These are phyloP conservation scores for Nowickia ferox DNA, from an alignment of 2,888 invertebrate species.

Conservation along the genomic window DNA sequence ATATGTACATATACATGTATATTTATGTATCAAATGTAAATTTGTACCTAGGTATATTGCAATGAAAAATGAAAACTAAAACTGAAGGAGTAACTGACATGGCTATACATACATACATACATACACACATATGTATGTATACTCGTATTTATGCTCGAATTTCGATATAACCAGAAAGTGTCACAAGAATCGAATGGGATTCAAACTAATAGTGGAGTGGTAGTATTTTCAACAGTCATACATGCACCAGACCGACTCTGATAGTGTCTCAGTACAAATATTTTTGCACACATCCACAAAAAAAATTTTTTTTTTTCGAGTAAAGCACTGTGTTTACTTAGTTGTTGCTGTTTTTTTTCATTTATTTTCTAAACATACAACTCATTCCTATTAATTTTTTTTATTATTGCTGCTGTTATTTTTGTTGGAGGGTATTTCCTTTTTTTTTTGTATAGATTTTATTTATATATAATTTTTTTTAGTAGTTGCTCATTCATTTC, in stretches of 20 bases:
- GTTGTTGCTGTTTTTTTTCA: constrained; percentile 27
- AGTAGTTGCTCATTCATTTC: constrained; percentile 62
- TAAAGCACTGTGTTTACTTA: constrained; percentile 48
- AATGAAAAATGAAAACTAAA: not conserved
- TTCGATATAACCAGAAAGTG: constrained; percentile 11
- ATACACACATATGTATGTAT: not conserved
- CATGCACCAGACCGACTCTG: constrained; percentile 27
- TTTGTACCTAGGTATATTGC: not conserved
- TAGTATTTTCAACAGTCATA: constrained; percentile 15
- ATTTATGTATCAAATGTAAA: not conserved
- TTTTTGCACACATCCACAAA: constrained; percentile 40
- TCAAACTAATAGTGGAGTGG: constrained; percentile 2
- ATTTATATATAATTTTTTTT: constrained; percentile 51
- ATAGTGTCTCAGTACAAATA: constrained; percentile 37
- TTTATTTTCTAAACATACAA: constrained; percentile 68
- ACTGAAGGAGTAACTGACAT: not conserved
- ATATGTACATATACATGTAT: not conserved
- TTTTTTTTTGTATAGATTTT: constrained; percentile 62
- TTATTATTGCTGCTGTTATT: constrained; percentile 48
- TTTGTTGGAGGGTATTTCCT: constrained; percentile 70
- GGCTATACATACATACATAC: not conserved
- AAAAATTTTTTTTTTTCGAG: constrained; percentile 13
- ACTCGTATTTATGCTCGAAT: not conserved
- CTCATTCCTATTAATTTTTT: constrained; percentile 48
- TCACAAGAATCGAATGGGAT: constrained; percentile 49